These are phyloP conservation scores for Zoanthus solanderi DNA, from an alignment of 92 coral and sea anemone genomes.

Conservation along the genomic window DNA sequence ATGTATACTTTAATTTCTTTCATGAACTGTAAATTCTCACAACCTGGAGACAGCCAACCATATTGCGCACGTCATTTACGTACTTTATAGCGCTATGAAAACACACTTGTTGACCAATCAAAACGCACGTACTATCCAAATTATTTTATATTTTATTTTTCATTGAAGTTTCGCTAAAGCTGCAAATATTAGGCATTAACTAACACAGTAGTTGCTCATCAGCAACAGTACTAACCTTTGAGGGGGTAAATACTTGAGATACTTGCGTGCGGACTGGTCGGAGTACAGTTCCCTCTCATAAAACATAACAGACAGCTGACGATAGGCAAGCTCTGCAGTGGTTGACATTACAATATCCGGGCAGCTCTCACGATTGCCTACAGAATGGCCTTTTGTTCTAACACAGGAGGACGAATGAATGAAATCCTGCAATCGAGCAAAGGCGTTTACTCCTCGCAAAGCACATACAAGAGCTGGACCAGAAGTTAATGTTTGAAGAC, in stretches of 20 bases:
- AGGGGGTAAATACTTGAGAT: constrained; percentile 78
- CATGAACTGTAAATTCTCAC: too few species aligned
- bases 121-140: too few species aligned
- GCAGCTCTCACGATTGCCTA: constrained; percentile 54
- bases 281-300: constrained; percentile 89
- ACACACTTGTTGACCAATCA: too few species aligned
- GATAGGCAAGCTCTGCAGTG: constrained; percentile 92
- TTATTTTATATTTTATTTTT: too few species aligned
- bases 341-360: constrained; percentile 85
- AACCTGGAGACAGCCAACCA: too few species aligned
- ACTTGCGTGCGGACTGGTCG: constrained; percentile 77
- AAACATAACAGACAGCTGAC: constrained; percentile 92
- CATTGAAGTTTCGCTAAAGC: too few species aligned
- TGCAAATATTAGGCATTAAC: too few species aligned
- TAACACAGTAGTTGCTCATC: background rate
- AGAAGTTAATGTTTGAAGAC: constrained; percentile 75
- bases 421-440: constrained; percentile 75
- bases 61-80: too few species aligned
- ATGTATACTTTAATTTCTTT: too few species aligned
- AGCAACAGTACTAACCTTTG: constrained; percentile 48
- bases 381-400: constrained; percentile 24
- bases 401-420: constrained; percentile 52
- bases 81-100: too few species aligned
- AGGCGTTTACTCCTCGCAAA: constrained; percentile 85
- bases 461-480: constrained; percentile 86